A percentile compares a stretch with the other conserved stretches of the same genome.
Evolutionary conservation across 1,140 invertebrate genomes (phyloP).

Genomic region (Bombus superbus): DNA sequence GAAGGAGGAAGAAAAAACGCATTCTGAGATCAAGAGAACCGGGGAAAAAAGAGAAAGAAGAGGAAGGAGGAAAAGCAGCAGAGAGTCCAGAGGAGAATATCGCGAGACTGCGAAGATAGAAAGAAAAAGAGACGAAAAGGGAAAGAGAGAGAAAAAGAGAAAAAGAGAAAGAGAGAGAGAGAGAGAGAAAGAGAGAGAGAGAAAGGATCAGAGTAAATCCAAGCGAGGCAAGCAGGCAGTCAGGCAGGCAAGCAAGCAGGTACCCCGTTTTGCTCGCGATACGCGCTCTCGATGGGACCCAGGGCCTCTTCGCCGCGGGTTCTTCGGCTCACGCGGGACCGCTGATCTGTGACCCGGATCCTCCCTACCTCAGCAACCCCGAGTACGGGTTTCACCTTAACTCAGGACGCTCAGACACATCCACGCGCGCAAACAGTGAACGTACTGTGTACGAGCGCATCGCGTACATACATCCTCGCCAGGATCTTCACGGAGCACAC

Average conservation of each 20-base stretch:
- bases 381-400: constrained; percentile 65
- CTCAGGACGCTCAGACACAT: constrained; percentile 62
- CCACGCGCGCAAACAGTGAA: constrained; percentile 11
- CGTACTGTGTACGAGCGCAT: not conserved
- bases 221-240: constrained; percentile 32
- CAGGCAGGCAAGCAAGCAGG: constrained; percentile 63
- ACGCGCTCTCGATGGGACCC: constrained; percentile 79
- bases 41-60: not conserved
- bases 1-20: not conserved
- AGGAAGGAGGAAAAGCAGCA: not conserved
- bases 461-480: constrained; percentile 25
- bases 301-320: constrained; percentile 65
- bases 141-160: not conserved
- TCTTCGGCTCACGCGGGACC: constrained; percentile 75
- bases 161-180: not conserved
- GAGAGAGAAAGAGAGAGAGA: not conserved
- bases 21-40: not conserved
- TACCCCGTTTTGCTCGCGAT: constrained; percentile 79
- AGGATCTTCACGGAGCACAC: constrained; percentile 40
- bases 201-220: not conserved
- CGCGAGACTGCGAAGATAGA: not conserved
- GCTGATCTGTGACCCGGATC: constrained; percentile 84
- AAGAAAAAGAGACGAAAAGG: constrained; percentile 20
- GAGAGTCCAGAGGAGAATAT: not conserved
- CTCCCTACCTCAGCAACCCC: constrained; percentile 79